Base-by-base conservation (phyloP, 2,797 vertebrate genomes). In the Poeciliopsis paucimaculata region DNA sequence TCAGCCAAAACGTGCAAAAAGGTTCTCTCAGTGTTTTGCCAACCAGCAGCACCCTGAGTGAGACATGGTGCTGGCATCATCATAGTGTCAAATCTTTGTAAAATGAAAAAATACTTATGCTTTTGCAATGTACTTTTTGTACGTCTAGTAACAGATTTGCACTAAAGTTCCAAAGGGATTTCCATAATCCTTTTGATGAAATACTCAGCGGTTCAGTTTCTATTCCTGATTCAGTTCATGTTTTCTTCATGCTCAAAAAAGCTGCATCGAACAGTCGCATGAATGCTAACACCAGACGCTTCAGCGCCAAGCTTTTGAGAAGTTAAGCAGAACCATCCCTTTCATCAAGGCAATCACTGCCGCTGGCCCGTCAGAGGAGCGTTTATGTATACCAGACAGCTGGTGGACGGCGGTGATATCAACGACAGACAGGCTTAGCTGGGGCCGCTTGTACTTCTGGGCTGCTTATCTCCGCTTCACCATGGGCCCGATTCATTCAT, bases 351-450 rank as follows among this genome's bases (percentile, higher is more conserved):
- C 77, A 87, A 87, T 86, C 85, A 68, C 57, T 26, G 74, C 77
- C 77, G 75, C 79, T 84, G 18, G 76, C 81, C 84, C 80, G 55
- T 78, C 75, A 49, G 78, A 78, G 87, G 86, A 89, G 72, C 45
- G 15, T 85, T 85, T 84, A 39, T 86, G 87, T 80, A 80, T 81
- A n/a, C 79, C 28, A 66, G 79, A 85, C 83, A 80, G 77, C 77
- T 72, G n/a, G 83, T 73, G 90, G 90, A 86, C 85, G 84, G 41
- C 84, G 73, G 82, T 78, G 70, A 86, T 94, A 94, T 94, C 93
- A 90, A 90, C 91, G 92, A 92, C 90, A 93, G 91, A 91, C 93
- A 93, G 93, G 84, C 88, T 77, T 57, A 15, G 31, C 79, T 57
- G 74, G 60, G 43, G 87, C 84, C 79, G 88, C 89, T 82, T 83